phyloP scores from a whole-genome alignment of 2,797 vertebrate genomes.

The Spatula clypeata region DNA sequence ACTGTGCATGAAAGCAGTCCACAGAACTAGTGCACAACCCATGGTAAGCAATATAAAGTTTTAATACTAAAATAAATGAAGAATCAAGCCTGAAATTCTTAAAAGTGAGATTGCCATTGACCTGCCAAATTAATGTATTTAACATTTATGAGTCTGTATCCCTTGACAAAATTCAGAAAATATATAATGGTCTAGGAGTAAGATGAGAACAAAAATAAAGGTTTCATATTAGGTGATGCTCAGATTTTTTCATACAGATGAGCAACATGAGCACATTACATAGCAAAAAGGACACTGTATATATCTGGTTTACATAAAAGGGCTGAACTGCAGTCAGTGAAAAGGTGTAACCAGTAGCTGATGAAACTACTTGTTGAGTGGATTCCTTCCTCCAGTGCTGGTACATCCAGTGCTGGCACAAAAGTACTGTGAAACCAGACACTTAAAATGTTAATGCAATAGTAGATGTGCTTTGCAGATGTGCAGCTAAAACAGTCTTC shows the following conservation, averaged over 20 bases:
- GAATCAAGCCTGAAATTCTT: background rate
- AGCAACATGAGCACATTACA: background rate
- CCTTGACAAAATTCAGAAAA: background rate
- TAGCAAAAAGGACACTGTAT: background rate
- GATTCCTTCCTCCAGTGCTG: background rate
- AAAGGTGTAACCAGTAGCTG: background rate
- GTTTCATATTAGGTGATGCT: background rate
- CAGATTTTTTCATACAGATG: background rate
- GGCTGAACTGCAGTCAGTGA: background rate
- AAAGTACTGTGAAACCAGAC: background rate
- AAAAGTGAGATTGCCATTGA: background rate
- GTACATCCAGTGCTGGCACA: background rate
- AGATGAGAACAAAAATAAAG: background rate
- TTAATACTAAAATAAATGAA: background rate
- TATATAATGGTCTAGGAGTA: background rate
- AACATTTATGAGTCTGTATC: background rate
- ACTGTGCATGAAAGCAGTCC: background rate
- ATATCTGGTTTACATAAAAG: background rate
- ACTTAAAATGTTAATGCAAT: background rate
- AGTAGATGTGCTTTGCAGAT: background rate
- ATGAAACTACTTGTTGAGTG: background rate
- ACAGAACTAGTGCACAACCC: background rate
- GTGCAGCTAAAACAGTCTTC: background rate
- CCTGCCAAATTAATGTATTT: background rate
- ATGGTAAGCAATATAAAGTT: background rate